phyloP scores from a whole-genome alignment of 1,140 invertebrate species.

The Akabosia matsudoensis region DNA sequence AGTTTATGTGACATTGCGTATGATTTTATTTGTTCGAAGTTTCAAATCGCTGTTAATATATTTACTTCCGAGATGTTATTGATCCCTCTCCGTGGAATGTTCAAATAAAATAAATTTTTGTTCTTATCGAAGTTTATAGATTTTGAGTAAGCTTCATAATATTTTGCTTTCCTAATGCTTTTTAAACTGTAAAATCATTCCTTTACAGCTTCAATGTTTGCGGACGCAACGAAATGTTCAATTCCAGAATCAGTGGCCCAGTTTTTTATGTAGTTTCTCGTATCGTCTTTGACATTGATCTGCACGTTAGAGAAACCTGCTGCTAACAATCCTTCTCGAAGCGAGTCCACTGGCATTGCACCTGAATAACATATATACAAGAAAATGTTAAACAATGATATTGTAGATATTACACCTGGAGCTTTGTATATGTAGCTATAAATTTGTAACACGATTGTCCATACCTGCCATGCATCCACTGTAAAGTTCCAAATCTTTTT shows the following conservation, averaged over 20 bases:
- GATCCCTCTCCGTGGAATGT: too few species aligned
- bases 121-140: too few species aligned
- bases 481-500: slow-evolving; percentile 26
- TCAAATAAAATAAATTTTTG: too few species aligned
- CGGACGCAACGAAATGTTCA: slow-evolving; percentile 30
- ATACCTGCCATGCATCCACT: slow-evolving; percentile 29
- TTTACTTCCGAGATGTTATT: too few species aligned
- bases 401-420: background rate
- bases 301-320: slow-evolving; percentile 20
- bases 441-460: too few species aligned
- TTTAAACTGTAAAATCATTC: too few species aligned
- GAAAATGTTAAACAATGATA: background rate
- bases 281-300: slow-evolving; percentile 32
- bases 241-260: slow-evolving; percentile 27
- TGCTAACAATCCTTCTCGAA: slow-evolving; percentile 4
- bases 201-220: slow-evolving; percentile 31
- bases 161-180: too few species aligned
- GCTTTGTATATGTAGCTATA: too few species aligned
- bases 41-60: background rate
- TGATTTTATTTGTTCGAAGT: too few species aligned
- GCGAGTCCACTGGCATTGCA: slow-evolving; percentile 20
- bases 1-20: too few species aligned
- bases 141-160: too few species aligned
- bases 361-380: background rate
- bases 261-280: slow-evolving; percentile 31